Conservation (phyloP, 2,797 vertebrate genomes). For the Streptopelia turtur region DNA sequence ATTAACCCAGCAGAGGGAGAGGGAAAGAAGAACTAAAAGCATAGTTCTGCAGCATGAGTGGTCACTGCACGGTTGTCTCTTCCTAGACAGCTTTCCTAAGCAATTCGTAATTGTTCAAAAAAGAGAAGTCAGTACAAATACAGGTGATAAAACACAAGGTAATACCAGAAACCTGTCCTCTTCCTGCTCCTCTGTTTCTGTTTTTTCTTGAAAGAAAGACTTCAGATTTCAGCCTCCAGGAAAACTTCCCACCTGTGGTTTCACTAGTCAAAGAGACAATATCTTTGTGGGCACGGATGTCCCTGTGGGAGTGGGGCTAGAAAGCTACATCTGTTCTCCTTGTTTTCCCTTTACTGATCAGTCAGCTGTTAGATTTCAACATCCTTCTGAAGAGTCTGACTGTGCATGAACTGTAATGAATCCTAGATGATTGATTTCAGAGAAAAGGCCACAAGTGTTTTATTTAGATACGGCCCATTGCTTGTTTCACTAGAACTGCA, state of each 20-base stretch:
- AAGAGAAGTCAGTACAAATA: not conserved
- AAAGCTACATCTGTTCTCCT: not conserved
- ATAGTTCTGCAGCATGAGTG: not conserved
- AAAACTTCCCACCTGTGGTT: not conserved
- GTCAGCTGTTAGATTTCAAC: conserved; percentile 2
- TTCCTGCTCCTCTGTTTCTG: not conserved
- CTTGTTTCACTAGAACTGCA: not conserved
- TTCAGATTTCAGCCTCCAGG: not conserved
- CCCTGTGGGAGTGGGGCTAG: not conserved
- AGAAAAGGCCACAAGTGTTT: not conserved
- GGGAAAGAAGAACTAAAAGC: not conserved
- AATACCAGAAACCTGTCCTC: not conserved
- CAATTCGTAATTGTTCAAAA: not conserved
- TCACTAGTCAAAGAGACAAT: not conserved
- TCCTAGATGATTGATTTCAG: not conserved
- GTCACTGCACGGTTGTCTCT: not conserved
- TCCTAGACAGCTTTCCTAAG: not conserved
- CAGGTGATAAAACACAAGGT: not conserved
- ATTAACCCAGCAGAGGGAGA: not conserved
- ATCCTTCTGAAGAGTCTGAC: not conserved
- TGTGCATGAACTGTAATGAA: not conserved
- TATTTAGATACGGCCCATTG: not conserved
- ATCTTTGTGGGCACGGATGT: not conserved
- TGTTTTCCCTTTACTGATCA: not conserved
- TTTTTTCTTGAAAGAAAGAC: not conserved